Conservation (phyloP, 2,888 invertebrate species). For the Allygus modestus region DNA sequence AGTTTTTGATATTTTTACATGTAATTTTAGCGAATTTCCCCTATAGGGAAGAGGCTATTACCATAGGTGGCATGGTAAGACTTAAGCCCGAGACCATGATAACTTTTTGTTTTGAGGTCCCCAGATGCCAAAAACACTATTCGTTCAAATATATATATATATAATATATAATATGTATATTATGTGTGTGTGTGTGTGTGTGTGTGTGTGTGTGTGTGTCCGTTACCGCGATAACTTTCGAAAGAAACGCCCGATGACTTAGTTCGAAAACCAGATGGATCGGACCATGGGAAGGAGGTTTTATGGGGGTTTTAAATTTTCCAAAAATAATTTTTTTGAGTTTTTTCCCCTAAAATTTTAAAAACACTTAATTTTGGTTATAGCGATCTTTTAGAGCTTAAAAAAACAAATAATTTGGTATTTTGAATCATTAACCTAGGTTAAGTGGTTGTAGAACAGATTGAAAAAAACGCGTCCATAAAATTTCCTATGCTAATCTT, state of each 20-base stretch:
- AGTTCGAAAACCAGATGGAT: not conserved
- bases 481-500: no score
- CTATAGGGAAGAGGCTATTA: no score
- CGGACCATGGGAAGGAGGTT: not conserved
- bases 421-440: no score
- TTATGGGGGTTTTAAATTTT: not conserved
- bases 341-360: not conserved
- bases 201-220: constrained; percentile 10
- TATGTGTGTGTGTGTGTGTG: not conserved
- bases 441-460: no score
- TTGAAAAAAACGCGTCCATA: no score
- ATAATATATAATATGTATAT: constrained; percentile 23
- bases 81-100: constrained; percentile 3
- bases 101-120: not conserved
- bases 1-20: not conserved
- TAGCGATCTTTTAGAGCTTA: no score
- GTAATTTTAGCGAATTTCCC: no score
- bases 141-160: not conserved
- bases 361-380: no score
- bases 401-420: no score
- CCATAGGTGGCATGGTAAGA: constrained; percentile 27
- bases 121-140: not conserved
- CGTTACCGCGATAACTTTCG: not conserved
- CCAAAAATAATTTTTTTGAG: not conserved
- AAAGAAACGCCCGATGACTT: not conserved